Conservation (phyloP, 2,888 invertebrate species). For the Julus scandinavius region DNA sequence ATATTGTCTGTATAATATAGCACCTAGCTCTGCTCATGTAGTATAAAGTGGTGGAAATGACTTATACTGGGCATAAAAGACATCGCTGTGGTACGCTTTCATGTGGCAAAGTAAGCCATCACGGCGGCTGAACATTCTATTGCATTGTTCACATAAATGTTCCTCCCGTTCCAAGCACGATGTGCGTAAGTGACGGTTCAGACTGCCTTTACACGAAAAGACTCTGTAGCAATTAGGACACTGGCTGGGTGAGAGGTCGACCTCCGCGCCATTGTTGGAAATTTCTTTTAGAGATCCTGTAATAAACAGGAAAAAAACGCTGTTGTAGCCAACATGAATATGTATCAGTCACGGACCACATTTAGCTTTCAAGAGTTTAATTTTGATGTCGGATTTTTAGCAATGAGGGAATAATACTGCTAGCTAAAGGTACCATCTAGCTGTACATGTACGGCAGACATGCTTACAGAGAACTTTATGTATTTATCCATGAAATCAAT, state of each 20-base stretch:
- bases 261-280: not conserved
- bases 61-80: constrained; percentile 33
- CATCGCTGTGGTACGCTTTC: constrained; percentile 46
- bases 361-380: not conserved
- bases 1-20: too few species aligned
- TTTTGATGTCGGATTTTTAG: not conserved
- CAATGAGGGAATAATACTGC: not conserved
- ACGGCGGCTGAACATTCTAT: constrained; percentile 42
- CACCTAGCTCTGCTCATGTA: not conserved
- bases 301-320: constrained; percentile 37
- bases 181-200: constrained; percentile 48
- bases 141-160: constrained; percentile 46
- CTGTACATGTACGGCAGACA: too few species aligned
- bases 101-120: constrained; percentile 50
- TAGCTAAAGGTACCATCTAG: not conserved
- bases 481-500: too few species aligned
- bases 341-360: not conserved
- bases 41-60: not conserved
- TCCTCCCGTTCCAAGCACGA: constrained; percentile 47
- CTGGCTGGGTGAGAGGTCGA: constrained; percentile 44
- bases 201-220: constrained; percentile 45
- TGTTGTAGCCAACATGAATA: constrained; percentile 32
- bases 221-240: constrained; percentile 52
- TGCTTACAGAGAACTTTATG: too few species aligned
- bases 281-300: constrained; percentile 38